Percentiles rank a stretch among this genome's conserved stretches.
These are phyloP conservation scores for Rhynchonycteris naso DNA, from an alignment of 2,797 vertebrate species.

Conservation along the genomic window DNA sequence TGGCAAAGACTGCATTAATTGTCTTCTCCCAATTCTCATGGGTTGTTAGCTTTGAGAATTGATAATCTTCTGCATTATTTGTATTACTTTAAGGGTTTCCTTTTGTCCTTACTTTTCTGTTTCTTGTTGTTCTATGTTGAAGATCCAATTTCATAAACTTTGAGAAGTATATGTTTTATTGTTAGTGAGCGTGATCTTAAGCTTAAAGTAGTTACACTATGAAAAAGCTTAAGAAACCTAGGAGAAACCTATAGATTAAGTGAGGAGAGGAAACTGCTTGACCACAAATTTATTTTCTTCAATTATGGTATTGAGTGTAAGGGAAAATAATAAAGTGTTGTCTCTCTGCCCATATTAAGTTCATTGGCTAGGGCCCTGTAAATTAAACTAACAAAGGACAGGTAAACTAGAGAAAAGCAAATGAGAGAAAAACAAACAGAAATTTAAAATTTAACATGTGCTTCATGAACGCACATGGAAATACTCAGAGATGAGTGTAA, in stretches of 20 bases:
- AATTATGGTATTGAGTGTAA: neutral
- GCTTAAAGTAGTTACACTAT: neutral
- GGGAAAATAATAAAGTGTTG: neutral
- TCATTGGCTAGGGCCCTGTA: neutral
- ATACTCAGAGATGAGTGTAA: neutral
- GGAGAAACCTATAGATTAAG: neutral
- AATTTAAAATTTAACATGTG: neutral
- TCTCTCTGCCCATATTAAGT: neutral
- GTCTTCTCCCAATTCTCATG: neutral
- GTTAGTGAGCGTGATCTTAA: neutral
- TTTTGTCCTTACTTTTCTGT: neutral
- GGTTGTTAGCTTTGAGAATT: neutral
- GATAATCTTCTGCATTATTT: neutral
- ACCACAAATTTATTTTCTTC: neutral
- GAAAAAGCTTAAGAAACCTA: neutral
- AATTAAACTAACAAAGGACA: neutral
- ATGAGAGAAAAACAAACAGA: neutral
- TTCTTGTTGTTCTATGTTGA: neutral
- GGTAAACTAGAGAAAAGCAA: neutral
- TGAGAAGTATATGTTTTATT: neutral
- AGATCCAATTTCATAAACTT: neutral
- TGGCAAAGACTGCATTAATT: neutral
- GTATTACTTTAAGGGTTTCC: neutral
- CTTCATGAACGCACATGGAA: neutral
- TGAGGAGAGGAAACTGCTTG: slow-evolving; percentile 4